A percentile compares a stretch with the other conserved stretches of the same genome.
Evolutionary conservation across 2,113 vertebrate species (phyloP).

Genomic region (Lonchura striata): DNA sequence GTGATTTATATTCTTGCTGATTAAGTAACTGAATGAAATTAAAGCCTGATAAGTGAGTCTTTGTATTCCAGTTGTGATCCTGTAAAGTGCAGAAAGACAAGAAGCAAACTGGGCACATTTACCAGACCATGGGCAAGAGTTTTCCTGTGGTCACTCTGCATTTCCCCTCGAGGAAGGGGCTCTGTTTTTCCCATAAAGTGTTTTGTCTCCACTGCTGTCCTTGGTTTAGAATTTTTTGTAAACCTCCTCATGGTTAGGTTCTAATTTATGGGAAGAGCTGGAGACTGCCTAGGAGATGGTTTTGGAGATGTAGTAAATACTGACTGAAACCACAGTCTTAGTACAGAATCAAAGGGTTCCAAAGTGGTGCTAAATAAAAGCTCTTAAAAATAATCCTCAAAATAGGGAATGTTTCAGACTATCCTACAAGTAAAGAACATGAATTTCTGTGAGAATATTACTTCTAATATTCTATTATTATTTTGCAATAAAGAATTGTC

Average conservation of each 20-base stretch:
- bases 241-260: not conserved
- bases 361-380: not conserved
- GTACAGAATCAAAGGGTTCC: not conserved
- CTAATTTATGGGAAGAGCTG: not conserved
- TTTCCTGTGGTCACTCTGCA: fast-evolving
- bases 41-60: not conserved
- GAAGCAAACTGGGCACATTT: not conserved
- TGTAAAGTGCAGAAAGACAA: not conserved
- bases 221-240: not conserved
- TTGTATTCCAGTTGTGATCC: not conserved
- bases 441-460: not conserved
- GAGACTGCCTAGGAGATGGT: not conserved
- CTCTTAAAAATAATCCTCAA: not conserved
- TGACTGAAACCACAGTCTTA: not conserved
- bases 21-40: conserved; percentile 39
- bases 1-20: conserved; percentile 27
- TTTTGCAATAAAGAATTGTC: not conserved
- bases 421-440: not conserved
- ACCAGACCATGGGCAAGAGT: not conserved
- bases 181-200: fast-evolving
- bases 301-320: not conserved
- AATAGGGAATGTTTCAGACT: not conserved
- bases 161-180: not conserved
- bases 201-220: not conserved
- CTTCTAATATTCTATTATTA: not conserved